phyloP scores from a whole-genome alignment of 2,113 vertebrate genomes.

The Ctenodactylus gundi region DNA sequence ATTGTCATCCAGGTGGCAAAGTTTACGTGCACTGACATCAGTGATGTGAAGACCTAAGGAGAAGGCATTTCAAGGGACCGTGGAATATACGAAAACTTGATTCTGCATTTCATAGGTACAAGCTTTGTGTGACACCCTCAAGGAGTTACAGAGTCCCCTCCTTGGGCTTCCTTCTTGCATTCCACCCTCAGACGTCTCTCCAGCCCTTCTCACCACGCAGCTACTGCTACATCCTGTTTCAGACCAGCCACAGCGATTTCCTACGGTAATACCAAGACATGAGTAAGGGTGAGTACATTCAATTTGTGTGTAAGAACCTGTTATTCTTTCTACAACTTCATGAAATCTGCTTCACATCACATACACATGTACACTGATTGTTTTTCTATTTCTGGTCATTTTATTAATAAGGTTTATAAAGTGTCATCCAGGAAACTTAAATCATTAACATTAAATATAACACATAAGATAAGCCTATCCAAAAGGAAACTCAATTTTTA shows the following conservation, averaged over 20 bases:
- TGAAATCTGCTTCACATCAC: background rate
- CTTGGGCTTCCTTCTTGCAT: background rate
- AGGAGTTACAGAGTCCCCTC: background rate
- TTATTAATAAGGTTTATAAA: conserved; percentile 31
- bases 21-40: background rate
- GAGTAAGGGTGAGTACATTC: background rate
- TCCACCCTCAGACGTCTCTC: background rate
- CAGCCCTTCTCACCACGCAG: background rate
- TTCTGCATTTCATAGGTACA: background rate
- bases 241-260: background rate
- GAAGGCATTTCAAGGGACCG: background rate
- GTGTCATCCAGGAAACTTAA: background rate
- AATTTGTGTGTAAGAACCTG: background rate
- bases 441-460: background rate
- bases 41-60: background rate
- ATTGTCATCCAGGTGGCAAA: background rate
- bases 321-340: conserved; percentile 1
- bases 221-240: background rate
- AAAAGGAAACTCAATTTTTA: background rate
- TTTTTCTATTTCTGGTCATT: background rate
- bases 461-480: background rate
- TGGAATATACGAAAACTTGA: background rate
- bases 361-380: background rate
- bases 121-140: background rate
- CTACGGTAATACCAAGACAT: background rate